These are phyloP conservation scores for Cavia aperea DNA, from an alignment of 2,113 vertebrate genomes.

Conservation along the genomic window DNA sequence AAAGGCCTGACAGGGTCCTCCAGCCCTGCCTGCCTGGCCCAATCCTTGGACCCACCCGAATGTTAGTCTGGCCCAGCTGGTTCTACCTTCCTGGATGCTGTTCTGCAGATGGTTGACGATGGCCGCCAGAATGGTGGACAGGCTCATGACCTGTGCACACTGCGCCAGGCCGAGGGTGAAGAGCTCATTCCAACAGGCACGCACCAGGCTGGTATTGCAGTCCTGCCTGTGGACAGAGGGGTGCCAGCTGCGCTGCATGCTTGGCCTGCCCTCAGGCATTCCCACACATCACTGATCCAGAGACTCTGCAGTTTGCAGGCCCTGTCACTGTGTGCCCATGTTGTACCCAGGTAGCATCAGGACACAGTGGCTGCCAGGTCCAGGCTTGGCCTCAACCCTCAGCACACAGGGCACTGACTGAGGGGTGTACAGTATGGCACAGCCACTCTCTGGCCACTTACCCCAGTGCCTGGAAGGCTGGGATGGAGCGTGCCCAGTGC, in stretches of 20 bases:
- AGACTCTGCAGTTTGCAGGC: neutral
- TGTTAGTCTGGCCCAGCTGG: neutral
- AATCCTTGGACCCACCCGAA: neutral
- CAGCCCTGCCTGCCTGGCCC: neutral
- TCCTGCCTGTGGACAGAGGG: slow-evolving; percentile 83
- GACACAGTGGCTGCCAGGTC: neutral
- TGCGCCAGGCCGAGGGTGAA: slow-evolving; percentile 97
- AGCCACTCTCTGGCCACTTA: slow-evolving; percentile 70
- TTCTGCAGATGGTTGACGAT: slow-evolving; percentile 98
- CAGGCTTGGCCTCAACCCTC: neutral
- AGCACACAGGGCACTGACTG: neutral
- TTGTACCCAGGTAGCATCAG: neutral
- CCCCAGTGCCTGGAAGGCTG: slow-evolving; percentile 97
- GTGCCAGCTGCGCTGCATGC: neutral
- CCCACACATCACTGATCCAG: neutral
- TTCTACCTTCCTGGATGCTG: slow-evolving; percentile 94
- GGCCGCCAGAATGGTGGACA: slow-evolving; percentile 95
- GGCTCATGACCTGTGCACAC: slow-evolving; percentile 96
- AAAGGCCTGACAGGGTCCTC: neutral
- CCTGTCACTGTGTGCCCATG: neutral
- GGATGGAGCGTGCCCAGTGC: slow-evolving; percentile 99
- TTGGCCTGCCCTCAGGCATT: neutral
- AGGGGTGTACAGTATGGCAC: neutral
- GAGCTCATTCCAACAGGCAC: slow-evolving; percentile 97
- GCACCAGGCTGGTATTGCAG: slow-evolving; percentile 93